Percentiles rank a stretch among this genome's conserved stretches.
These are phyloP conservation scores for Caenorhabditis zanzibari DNA, from an alignment of 2,888 invertebrate species.

Conservation along the genomic window DNA sequence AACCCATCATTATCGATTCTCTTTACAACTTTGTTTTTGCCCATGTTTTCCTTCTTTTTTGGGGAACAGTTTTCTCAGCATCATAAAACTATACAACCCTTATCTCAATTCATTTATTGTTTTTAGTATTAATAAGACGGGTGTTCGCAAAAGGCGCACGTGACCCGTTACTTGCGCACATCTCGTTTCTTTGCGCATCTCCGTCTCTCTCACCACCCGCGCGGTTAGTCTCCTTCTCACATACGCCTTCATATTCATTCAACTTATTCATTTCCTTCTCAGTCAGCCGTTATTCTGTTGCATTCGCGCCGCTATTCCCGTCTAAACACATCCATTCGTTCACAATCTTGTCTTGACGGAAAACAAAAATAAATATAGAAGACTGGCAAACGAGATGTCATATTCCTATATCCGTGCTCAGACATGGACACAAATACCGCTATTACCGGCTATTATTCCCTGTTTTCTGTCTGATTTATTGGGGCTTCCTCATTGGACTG, in stretches of 20 bases:
- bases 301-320: slow-evolving; percentile 12
- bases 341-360: slow-evolving; percentile 18
- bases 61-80: background rate
- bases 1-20: slow-evolving; percentile 22
- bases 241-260: slow-evolving; percentile 6
- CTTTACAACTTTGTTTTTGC: background rate
- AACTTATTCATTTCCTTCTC: background rate
- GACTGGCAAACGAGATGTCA: slow-evolving; percentile 36
- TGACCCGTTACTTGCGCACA: slow-evolving; percentile 20
- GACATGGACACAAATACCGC: slow-evolving; percentile 16
- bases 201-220: background rate
- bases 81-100: background rate
- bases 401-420: slow-evolving; percentile 39
- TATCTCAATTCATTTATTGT: background rate
- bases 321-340: background rate
- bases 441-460: slow-evolving; percentile 41
- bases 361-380: slow-evolving; percentile 43
- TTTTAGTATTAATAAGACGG: background rate
- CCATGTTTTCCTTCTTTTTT: background rate
- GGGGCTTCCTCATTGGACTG: background rate
- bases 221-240: background rate
- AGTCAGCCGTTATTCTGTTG: background rate
- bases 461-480: slow-evolving; percentile 29
- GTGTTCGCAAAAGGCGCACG: background rate
- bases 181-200: slow-evolving; percentile 13